These are phyloP conservation scores for Ormia ochracea DNA, from an alignment of 2,888 invertebrate genomes.

Conservation along the genomic window DNA sequence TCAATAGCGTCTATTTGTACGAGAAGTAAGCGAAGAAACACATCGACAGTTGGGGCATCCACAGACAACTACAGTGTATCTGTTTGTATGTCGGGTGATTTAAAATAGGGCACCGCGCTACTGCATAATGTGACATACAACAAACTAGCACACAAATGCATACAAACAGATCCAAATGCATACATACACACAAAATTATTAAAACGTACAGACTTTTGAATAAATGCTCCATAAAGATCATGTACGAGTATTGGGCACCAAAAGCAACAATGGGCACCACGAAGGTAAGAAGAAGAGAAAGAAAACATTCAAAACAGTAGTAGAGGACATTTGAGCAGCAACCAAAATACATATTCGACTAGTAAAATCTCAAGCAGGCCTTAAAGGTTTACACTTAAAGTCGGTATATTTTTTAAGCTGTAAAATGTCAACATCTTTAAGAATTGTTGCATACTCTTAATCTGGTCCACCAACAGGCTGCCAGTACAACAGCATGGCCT, in stretches of 20 bases:
- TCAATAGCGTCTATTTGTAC: slow-evolving; percentile 18
- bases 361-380: slow-evolving; percentile 21
- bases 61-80: slow-evolving; percentile 1
- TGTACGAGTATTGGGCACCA: slow-evolving; percentile 7
- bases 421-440: slow-evolving; percentile 75
- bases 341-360: slow-evolving; percentile 49
- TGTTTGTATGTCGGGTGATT: slow-evolving; percentile 49
- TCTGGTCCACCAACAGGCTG: slow-evolving; percentile 66
- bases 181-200: slow-evolving; percentile 8
- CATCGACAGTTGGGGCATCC: slow-evolving; percentile 38
- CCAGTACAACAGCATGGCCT: slow-evolving; percentile 34
- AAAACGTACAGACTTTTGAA: slow-evolving; percentile 5
- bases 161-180: too few species aligned
- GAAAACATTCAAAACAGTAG: slow-evolving; percentile 42
- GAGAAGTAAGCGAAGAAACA: slow-evolving; percentile 10
- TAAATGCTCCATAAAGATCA: slow-evolving; percentile 19
- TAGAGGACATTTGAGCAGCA: slow-evolving; percentile 41
- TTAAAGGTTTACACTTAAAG: slow-evolving; percentile 34
- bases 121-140: slow-evolving; percentile 60
- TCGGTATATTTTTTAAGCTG: slow-evolving; percentile 55
- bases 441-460: slow-evolving; percentile 75
- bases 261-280: slow-evolving; percentile 5
- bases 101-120: slow-evolving; percentile 62
- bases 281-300: slow-evolving; percentile 3
- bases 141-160: slow-evolving; percentile 29